These are phyloP conservation scores for Pan troglodytes DNA, from an alignment of 2,113 vertebrate species.

Conservation along the genomic window NHGRI_mPanTro3-v2.1_pri NC_072407.2:105912001-105912500, in stretches of 20 bases:
- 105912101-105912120: background rate
- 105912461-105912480: background rate
- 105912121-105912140: background rate
- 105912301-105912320: background rate
- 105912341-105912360: background rate
- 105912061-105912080: rapidly evolving
- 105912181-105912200: background rate
- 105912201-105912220: no score
- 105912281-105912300: background rate
- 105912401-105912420: background rate
- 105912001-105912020: background rate
- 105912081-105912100: background rate
- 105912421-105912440: background rate
- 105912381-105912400: background rate
- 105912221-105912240: background rate
- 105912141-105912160: background rate
- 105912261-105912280: background rate
- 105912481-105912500: background rate
- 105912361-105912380: background rate
- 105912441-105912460: background rate
- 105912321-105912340: no score
- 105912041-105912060: background rate
- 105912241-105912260: background rate
- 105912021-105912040: background rate
- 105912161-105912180: background rate